Percentiles rank a stretch among this genome's conserved stretches.
These are phyloP conservation scores for Tetrao urogallus DNA, from an alignment of 2,113 vertebrate species.

Conservation along the genomic window DNA sequence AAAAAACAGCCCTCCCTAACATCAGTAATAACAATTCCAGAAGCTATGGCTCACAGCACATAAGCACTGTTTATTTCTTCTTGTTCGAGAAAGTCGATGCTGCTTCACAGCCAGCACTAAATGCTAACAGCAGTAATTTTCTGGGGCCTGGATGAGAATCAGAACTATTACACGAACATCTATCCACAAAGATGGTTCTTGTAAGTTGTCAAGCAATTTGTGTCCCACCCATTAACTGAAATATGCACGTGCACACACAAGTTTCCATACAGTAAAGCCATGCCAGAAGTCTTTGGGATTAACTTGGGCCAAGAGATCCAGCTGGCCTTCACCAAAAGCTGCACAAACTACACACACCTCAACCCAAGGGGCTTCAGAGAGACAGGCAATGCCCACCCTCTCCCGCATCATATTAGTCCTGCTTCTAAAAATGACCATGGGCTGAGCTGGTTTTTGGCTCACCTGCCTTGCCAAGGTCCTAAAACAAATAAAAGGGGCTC, in stretches of 20 bases:
- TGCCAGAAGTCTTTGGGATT: not conserved
- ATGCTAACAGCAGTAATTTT: not conserved
- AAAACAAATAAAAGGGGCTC: not conserved
- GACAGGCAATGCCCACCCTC: not conserved
- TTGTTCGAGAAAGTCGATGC: not conserved
- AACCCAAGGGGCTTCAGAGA: accelerated
- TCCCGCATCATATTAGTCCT: not conserved
- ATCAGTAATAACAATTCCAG: not conserved
- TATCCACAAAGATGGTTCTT: slow-evolving; percentile 11
- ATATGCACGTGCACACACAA: not conserved
- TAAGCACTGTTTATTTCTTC: not conserved
- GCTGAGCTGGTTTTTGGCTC: not conserved
- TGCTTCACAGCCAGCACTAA: not conserved
- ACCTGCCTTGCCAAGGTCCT: not conserved
- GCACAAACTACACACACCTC: not conserved
- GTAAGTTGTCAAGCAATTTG: not conserved
- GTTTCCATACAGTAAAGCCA: not conserved
- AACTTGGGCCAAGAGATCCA: not conserved
- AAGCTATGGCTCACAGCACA: not conserved
- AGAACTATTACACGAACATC: not conserved
- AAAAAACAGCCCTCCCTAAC: not conserved
- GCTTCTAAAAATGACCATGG: accelerated
- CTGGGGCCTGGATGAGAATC: not conserved
- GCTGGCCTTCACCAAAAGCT: not conserved
- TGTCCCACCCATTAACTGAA: not conserved